Conservation (phyloP, 2,888 invertebrate species). For the Pocota personata region DNA sequence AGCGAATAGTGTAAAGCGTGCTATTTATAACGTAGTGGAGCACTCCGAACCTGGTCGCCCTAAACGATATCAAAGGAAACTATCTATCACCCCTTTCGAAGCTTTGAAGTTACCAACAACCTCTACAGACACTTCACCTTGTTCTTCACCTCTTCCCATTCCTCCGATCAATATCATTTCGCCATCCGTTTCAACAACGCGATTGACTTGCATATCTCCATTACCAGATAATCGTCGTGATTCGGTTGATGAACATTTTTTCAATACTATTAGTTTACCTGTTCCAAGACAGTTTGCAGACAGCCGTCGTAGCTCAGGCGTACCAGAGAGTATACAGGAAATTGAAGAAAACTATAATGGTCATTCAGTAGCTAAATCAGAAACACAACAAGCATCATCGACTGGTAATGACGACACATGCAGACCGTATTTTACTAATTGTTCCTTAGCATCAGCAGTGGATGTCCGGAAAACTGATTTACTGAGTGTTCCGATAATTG, state of each 20-base stretch:
- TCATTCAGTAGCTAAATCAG: neutral
- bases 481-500: slow-evolving; percentile 79
- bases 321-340: slow-evolving; percentile 81
- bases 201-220: slow-evolving; percentile 86
- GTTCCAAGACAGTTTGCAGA: slow-evolving; percentile 93
- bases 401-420: neutral
- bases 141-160: slow-evolving; percentile 80
- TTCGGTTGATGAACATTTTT: slow-evolving; percentile 85
- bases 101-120: slow-evolving; percentile 79
- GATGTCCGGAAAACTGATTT: slow-evolving; percentile 77
- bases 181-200: slow-evolving; percentile 82
- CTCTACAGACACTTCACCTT: slow-evolving; percentile 80
- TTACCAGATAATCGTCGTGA: slow-evolving; percentile 86
- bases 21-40: slow-evolving; percentile 90
- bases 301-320: slow-evolving; percentile 87
- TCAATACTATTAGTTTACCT: slow-evolving; percentile 84
- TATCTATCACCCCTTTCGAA: slow-evolving; percentile 82
- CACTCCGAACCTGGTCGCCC: slow-evolving; percentile 87
- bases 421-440: neutral
- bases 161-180: slow-evolving; percentile 82
- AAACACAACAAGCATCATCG: neutral
- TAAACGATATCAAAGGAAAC: slow-evolving; percentile 83
- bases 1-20: slow-evolving; percentile 92
- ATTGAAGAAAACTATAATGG: slow-evolving; percentile 77
- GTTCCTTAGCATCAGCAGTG: neutral